Evolutionary conservation across 2,113 vertebrate genomes (phyloP), one percentile per base, ranked within the genome.

Genomic region (Actenoides hombroni): DNA sequence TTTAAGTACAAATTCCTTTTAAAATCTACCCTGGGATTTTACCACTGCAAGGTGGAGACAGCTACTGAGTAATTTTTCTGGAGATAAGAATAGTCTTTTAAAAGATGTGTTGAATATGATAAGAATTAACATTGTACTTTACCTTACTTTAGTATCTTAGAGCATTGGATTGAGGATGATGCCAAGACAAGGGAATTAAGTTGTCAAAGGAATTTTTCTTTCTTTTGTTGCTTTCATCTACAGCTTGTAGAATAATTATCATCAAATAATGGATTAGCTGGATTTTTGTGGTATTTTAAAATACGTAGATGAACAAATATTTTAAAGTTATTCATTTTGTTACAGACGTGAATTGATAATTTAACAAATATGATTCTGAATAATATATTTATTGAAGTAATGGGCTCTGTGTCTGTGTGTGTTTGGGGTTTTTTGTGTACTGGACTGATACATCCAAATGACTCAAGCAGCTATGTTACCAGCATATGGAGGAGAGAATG

Each of bases 141-240:
- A 23, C 35, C 54, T 85, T 73, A 7, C 24, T 57, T 83, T 49
- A 48, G 49, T n/a, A 26, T 68, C 81, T 56, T 56, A 49, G 65
- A 84, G 31, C 39, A 35, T 15, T 63, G 73, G 37, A 69, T 77
- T 19, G n/a, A 76, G 48, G 63, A 60, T 83, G 76, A 64, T 76
- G 71, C 11, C 0, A 2, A 83, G 69, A 71, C 35, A 63, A 0
- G 1, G 35, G 48, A 83, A 93, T 84, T 81, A 89, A 88, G 53
- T 42, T 83, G 81, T 83, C 93, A 92, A 54, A 88, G 67, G 40
- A 83, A 10, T 21, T 19, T 49, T 67, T 76, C n/a, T 73, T 74
- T 67, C 84, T 95, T 89, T 68, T 84, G 63, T 83, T 67, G 63
- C 68, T 91, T 76, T 86, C 25, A 54, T 76, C 77, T 95, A 39